Base-by-base conservation (phyloP, 2,888 invertebrate species). In the Mesoligia furuncula region DNA sequence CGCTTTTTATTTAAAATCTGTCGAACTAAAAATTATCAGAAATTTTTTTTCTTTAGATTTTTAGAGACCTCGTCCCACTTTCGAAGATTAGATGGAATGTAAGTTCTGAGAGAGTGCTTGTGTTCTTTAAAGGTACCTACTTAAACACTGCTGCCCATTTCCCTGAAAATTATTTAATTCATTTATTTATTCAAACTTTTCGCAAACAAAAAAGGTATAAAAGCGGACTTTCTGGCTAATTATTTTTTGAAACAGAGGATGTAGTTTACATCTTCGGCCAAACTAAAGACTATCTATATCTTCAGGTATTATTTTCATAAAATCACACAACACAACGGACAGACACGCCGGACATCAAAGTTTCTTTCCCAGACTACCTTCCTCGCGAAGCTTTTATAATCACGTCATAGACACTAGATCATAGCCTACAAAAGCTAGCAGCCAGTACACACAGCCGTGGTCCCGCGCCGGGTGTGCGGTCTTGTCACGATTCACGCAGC, bases 401-500 rank as follows among this genome's bases (percentile, higher is more conserved):
- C n/a, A 65, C 61, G 36, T 80, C 42, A 84, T 39, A 72, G 24
- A 68, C 80, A 62, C 27, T 69, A 71, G 81, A 80, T 74, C 59
- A 81, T 79, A 78, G 79, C n/a, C 24, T 72, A 76, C 51, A 81
- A 64, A 77, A 68, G 57, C 67, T 85, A 45, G 85, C 81, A 57
- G 45, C 71, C 57, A 62, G 85, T 84, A 66, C 72, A 73, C 51
- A 62, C 51, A 65, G 69, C 64, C 84, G 76, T 83, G 75, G 76
- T 84, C 81, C 79, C 62, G 84, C 85, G 79, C 86, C 79, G 84
- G 77, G 88, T 92, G 91, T 91, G 92, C 90, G 91, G 91, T 84
- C 92, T 80, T 87, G 93, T 92, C 93, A 93, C 93, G 93, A 93
- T 82, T 91, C 89, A 92, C 90, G 92, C 92, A 91, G 90, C 88